Percentiles rank a stretch among this genome's conserved stretches.
These are phyloP conservation scores for Neotoxoptera formosana DNA, from an alignment of 1,140 invertebrate genomes.

Conservation along the genomic window DNA sequence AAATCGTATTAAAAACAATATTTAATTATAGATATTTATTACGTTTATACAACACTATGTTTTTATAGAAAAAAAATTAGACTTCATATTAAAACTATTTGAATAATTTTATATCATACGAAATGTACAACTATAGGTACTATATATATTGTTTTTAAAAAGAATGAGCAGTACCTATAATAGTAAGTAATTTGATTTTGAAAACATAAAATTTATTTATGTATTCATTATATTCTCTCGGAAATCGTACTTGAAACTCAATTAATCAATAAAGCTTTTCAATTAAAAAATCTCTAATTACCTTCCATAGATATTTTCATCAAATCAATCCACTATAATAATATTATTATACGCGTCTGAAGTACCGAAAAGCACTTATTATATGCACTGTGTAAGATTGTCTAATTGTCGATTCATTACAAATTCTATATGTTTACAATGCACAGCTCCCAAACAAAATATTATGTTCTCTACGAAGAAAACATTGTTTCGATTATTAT, in stretches of 20 bases:
- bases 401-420: neutral
- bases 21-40: too few species aligned
- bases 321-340: neutral
- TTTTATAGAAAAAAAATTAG: too few species aligned
- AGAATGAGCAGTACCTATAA: neutral
- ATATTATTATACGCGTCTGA: too few species aligned
- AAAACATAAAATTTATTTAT: neutral
- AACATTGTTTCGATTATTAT: neutral
- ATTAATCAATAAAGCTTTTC: neutral
- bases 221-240: neutral
- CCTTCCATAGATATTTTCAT: neutral
- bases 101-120: too few species aligned
- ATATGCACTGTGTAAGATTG: neutral
- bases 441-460: neutral
- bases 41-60: too few species aligned
- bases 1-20: too few species aligned
- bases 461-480: neutral
- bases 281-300: slow-evolving; percentile 6
- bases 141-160: neutral
- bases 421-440: neutral
- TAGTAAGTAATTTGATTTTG: neutral
- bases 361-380: neutral
- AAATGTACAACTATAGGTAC: neutral
- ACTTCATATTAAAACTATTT: too few species aligned
- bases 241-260: neutral